Evolutionary conservation across 2,797 vertebrate species (phyloP), one percentile per base, ranked within the genome.

Genomic region (Myotis findleyi): DNA sequence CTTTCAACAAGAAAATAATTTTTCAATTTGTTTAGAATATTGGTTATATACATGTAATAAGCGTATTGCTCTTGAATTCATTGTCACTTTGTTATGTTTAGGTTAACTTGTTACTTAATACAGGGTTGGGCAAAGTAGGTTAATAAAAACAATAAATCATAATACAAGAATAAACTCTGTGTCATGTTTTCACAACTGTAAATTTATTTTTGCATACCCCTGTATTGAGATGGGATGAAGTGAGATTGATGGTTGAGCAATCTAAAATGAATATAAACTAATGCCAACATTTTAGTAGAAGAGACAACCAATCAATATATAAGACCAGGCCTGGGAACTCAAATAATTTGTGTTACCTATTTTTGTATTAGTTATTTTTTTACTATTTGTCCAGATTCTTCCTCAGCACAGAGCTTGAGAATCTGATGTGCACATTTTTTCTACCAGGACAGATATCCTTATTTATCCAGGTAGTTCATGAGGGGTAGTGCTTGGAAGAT

Each of bases 31-130:
- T 11, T 85, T 93, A 82, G 21, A 82, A 59, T 95, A 38, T 53
- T 30, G 55, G 33, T 82, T 82, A 59, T 3, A 49, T 80, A 27
- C 8, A 88, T 66, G 3, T 51, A 62, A 36, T 85, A 64, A 62
- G 10, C 5, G 55, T 86, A 38, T 36, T 49, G 36, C 38, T 57
- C 18, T 75, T 87, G 41, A 91, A 47, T 75, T 47, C 49, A 47
- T 73, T 83, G 25, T 71, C 41, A 79, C 16, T 82, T 94, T 73
- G 25, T 79, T 85, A 53, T 44, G 6, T 73, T 84, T 87, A 72
- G 27, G 33, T 94, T 93, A 84, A 90, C n/a, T 59, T 72, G 55
- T 36, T 85, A 57, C 13, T 72, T 91, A 76, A 47, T 73, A 36
- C 18, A 53, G 75, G 12, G 49, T 4, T 53, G 75, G n/a, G 11